Conservation (phyloP, 2,888 invertebrate species). For the Meteorus colon region DNA sequence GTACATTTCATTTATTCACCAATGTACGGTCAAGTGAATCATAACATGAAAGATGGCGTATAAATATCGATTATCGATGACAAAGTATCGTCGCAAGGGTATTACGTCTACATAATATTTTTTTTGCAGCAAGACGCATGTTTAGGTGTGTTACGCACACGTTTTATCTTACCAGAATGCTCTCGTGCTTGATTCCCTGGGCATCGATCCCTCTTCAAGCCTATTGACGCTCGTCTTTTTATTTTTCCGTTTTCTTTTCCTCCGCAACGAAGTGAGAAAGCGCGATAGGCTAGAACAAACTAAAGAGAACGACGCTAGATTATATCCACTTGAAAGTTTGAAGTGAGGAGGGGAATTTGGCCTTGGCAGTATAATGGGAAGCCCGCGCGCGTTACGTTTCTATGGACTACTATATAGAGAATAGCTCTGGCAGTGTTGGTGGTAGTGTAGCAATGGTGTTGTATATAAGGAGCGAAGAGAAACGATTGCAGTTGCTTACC, state of each 20-base stretch:
- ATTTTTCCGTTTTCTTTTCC: neutral
- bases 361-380: slow-evolving; percentile 52
- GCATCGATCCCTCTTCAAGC: slow-evolving; percentile 22
- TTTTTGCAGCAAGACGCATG: slow-evolving; percentile 30
- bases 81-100: neutral
- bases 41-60: neutral
- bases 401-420: slow-evolving; percentile 24
- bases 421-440: slow-evolving; percentile 27
- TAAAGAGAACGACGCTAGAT: slow-evolving; percentile 8
- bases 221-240: slow-evolving; percentile 19
- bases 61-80: neutral
- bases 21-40: neutral
- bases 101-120: neutral
- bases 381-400: slow-evolving; percentile 39
- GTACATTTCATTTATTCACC: neutral
- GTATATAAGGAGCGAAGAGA: slow-evolving; percentile 31
- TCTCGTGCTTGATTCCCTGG: slow-evolving; percentile 1
- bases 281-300: neutral
- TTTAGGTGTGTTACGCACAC: slow-evolving; percentile 2
- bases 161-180: neutral
- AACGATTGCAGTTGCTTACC: slow-evolving; percentile 55
- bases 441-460: slow-evolving; percentile 43
- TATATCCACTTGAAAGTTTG: slow-evolving; percentile 24
- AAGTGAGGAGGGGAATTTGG: slow-evolving; percentile 42
- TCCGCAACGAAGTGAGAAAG: neutral